phyloP scores from a whole-genome alignment of 2,888 invertebrate genomes.

The Tinea pellionella region DNA sequence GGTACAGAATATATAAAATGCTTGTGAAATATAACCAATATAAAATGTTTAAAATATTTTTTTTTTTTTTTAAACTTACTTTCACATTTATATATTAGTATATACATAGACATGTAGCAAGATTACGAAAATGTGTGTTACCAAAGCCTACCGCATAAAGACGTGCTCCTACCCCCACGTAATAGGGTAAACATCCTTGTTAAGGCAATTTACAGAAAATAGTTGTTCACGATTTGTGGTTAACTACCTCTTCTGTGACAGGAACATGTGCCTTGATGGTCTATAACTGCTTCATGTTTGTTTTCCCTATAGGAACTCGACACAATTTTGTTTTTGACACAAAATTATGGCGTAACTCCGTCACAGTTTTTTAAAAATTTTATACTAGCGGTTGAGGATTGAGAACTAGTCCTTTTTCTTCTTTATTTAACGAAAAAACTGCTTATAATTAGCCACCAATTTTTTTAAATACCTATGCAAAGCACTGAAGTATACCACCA shows the following conservation, averaged over 20 bases:
- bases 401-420: no score
- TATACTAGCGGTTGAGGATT: no score
- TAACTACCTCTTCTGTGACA: not conserved
- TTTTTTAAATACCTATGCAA: no score
- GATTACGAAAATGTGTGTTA: not conserved
- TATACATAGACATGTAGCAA: not conserved
- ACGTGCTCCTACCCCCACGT: not conserved
- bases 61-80: no score
- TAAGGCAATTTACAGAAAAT: constrained; percentile 10
- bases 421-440: no score
- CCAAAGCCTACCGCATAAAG: not conserved
- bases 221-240: constrained; percentile 9
- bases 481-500: no score
- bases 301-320: not conserved
- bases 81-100: no score
- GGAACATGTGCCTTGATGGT: not conserved
- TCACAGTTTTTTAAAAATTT: not conserved
- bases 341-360: not conserved
- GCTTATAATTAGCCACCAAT: no score
- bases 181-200: constrained; percentile 4
- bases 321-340: not conserved
- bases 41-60: no score
- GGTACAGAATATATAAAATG: no score
- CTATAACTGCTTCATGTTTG: not conserved
- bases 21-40: no score